phyloP scores from a whole-genome alignment of 1,140 invertebrate genomes.

The Anthonomus grandis region DNA sequence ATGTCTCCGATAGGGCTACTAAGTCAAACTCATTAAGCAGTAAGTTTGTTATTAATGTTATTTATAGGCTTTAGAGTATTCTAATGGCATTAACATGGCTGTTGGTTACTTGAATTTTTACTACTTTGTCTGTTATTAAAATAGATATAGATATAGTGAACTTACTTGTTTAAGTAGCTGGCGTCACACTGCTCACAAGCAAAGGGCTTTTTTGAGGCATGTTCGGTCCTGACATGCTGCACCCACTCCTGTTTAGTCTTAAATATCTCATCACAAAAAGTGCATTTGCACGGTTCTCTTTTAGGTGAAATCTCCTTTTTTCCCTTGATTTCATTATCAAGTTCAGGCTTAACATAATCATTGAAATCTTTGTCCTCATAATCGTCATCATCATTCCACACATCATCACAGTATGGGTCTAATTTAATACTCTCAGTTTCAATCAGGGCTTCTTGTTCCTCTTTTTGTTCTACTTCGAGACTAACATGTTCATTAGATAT shows the following conservation, averaged over 20 bases:
- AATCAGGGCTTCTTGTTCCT: not conserved
- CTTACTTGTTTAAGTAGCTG: constrained; percentile 13
- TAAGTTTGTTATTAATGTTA: not conserved
- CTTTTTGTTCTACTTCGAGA: not conserved
- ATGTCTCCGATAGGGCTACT: too few species aligned
- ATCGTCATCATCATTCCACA: not conserved
- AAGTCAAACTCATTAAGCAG: not conserved
- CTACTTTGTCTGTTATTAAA: too few species aligned
- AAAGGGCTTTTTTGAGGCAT: constrained; percentile 18
- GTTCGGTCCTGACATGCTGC: constrained; percentile 5
- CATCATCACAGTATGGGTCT: constrained; percentile 4
- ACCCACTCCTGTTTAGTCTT: constrained; percentile 5
- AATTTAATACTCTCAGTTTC: constrained; percentile 3
- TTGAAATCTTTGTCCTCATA: constrained; percentile 4
- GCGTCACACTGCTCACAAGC: constrained; percentile 23
- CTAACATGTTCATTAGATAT: constrained; percentile 3
- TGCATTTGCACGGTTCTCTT: constrained; percentile 15
- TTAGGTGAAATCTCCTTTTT: constrained; percentile 2
- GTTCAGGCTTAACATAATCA: not conserved
- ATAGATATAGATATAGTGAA: too few species aligned
- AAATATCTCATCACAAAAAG: constrained; percentile 16
- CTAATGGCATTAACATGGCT: too few species aligned
- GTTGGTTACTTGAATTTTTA: too few species aligned
- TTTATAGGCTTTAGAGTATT: not conserved
- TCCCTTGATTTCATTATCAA: not conserved